phyloP scores from a whole-genome alignment of 2,113 vertebrate species.

The Phrynocephalus versicolor region DNA sequence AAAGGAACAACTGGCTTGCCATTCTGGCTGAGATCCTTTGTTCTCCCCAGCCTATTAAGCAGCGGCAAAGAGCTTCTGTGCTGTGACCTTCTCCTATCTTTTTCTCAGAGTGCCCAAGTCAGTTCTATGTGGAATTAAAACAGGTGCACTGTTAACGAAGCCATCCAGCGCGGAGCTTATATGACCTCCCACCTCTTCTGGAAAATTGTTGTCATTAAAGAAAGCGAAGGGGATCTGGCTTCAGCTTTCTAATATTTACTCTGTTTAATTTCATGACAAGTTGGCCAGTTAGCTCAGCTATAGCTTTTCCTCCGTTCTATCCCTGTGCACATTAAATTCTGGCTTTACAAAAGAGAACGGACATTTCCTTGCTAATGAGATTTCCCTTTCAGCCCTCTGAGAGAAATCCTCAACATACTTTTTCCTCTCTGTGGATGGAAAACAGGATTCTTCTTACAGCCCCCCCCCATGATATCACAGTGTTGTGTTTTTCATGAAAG shows the following conservation, averaged over 20 bases:
- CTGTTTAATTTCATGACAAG: constrained; percentile 43
- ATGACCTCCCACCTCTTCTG: constrained; percentile 29
- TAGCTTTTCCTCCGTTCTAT: constrained; percentile 42
- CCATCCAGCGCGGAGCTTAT: constrained; percentile 27
- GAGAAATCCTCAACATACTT: constrained; percentile 46
- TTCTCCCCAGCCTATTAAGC: background rate
- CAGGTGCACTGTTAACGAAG: background rate
- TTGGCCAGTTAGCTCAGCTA: constrained; percentile 37
- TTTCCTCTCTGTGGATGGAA: constrained; percentile 62
- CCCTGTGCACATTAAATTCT: constrained; percentile 34
- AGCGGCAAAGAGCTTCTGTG: background rate
- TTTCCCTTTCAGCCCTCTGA: constrained; percentile 45
- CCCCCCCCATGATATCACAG: constrained; percentile 56
- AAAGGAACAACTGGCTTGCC: background rate
- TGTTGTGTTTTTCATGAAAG: constrained; percentile 44
- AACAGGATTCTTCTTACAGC: constrained; percentile 51
- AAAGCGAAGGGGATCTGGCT: constrained; percentile 46
- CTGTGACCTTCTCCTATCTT: constrained; percentile 11
- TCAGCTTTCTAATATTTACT: constrained; percentile 4
- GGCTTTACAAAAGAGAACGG: constrained; percentile 43
- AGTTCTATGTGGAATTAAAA: background rate
- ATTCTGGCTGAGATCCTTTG: constrained; percentile 10
- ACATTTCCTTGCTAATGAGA: constrained; percentile 60
- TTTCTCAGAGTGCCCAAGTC: background rate
- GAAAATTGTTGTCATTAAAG: constrained; percentile 39